phyloP scores from a whole-genome alignment of 2,888 invertebrate genomes.

The Notodonta dromedarius region DNA sequence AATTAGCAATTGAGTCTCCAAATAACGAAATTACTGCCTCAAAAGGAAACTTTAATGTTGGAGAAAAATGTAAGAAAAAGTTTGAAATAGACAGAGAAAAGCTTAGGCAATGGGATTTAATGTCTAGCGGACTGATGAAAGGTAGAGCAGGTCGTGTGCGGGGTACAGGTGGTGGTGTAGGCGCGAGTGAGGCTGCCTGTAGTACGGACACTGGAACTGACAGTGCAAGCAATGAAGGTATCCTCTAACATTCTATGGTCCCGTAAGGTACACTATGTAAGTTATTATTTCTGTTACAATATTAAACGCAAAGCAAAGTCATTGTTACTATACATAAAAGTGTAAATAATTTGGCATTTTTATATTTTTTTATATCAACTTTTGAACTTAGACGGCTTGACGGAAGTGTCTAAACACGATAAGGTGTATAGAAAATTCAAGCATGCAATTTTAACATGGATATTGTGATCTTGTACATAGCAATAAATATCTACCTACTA shows the following conservation, averaged over 20 bases:
- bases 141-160: conserved; percentile 69
- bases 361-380: conserved; percentile 32
- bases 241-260: conserved; percentile 78
- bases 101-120: conserved; percentile 93
- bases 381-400: conserved; percentile 33
- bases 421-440: conserved; percentile 64
- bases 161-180: conserved; percentile 64
- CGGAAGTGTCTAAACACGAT: conserved; percentile 64
- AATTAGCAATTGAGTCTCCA: conserved; percentile 72
- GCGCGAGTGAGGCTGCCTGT: conserved; percentile 65
- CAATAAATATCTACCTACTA: conserved; percentile 54
- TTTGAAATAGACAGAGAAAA: conserved; percentile 92
- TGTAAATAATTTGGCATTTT: conserved; percentile 68
- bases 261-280: conserved; percentile 78
- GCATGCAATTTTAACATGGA: conserved; percentile 64
- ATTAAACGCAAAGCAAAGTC: conserved; percentile 75
- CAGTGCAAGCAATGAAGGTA: conserved; percentile 81
- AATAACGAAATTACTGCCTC: conserved; percentile 39
- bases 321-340: conserved; percentile 43
- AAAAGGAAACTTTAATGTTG: conserved; percentile 26
- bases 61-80: conserved; percentile 64
- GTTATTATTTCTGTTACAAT: conserved; percentile 68
- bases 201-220: conserved; percentile 74
- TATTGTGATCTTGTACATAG: conserved; percentile 51
- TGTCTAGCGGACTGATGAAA: conserved; percentile 92